phyloP scores from a whole-genome alignment of 2,113 vertebrate species.

The Balaenoptera acutorostrata region DNA sequence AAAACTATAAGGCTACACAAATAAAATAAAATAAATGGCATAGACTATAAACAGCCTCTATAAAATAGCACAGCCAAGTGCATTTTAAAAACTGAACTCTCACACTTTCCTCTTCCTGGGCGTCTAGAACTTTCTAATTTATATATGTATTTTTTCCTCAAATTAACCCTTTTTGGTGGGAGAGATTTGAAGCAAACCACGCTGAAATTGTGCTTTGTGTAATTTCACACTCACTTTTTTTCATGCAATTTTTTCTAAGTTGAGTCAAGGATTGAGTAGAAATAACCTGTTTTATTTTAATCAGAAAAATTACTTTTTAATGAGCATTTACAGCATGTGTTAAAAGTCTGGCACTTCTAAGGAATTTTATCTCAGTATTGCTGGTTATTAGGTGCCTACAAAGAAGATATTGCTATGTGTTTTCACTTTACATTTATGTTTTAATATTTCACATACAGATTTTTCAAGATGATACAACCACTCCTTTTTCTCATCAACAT shows the following conservation, averaged over 20 bases:
- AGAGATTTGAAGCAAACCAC: neutral
- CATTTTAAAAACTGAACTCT: neutral
- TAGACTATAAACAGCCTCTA: neutral
- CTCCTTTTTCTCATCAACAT: neutral
- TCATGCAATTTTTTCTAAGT: neutral
- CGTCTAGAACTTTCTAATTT: neutral
- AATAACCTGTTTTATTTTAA: neutral
- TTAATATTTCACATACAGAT: neutral
- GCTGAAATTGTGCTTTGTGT: neutral
- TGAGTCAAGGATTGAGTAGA: neutral
- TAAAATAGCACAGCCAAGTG: neutral
- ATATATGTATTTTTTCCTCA: neutral
- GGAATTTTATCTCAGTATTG: neutral
- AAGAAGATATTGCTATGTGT: neutral
- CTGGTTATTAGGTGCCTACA: neutral
- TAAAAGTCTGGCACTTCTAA: neutral
- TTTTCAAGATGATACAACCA: neutral
- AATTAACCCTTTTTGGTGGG: neutral
- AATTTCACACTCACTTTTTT: neutral
- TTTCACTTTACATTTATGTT: neutral
- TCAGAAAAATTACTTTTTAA: slow-evolving; percentile 22
- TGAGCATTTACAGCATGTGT: neutral
- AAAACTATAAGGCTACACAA: neutral
- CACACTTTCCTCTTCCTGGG: neutral
- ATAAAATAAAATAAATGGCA: neutral